A percentile compares a stretch with the other conserved stretches of the same genome.
Conservation (phyloP, 2,797 vertebrate species). For the Centropyge bicolor region DNA sequence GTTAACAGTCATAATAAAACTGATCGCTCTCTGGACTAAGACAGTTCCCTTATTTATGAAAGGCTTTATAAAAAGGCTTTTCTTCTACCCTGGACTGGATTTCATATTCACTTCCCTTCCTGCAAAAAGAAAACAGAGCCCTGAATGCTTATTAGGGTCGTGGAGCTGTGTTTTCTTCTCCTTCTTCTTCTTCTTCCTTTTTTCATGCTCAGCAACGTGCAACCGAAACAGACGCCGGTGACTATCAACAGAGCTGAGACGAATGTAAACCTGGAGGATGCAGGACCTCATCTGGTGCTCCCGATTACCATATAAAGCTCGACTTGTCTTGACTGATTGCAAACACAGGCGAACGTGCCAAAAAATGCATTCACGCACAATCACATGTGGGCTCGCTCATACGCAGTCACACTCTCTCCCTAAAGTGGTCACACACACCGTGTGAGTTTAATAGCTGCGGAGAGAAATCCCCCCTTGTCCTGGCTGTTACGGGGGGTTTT, state of each 20-base stretch:
- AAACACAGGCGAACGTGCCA: conserved; percentile 51
- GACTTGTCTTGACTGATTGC: conserved; percentile 58
- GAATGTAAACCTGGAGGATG: conserved; percentile 66
- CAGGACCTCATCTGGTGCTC: conserved; percentile 47
- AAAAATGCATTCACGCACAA: conserved; percentile 41
- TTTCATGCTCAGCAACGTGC: background rate
- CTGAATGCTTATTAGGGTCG: conserved; percentile 35
- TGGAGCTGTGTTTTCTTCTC: background rate
- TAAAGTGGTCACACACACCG: conserved; percentile 60
- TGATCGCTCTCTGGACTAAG: background rate
- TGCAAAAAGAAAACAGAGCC: conserved; percentile 50
- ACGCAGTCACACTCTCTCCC: conserved; percentile 38
- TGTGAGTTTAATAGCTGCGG: conserved; percentile 59
- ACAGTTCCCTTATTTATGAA: conserved; percentile 55
- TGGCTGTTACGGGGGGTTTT: conserved; percentile 42
- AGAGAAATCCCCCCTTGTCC: conserved; percentile 50
- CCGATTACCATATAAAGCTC: conserved; percentile 82
- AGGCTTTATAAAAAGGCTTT: conserved; percentile 46
- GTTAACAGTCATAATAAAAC: conserved; percentile 44
- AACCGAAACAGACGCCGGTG: conserved; percentile 29
- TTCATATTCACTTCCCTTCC: conserved; percentile 72
- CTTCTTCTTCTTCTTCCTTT: background rate
- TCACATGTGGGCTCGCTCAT: conserved; percentile 8
- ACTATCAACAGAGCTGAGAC: conserved; percentile 63
- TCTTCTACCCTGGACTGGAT: conserved; percentile 48